phyloP scores from a whole-genome alignment of 2,888 invertebrate genomes.

The Epiblema foenella region DNA sequence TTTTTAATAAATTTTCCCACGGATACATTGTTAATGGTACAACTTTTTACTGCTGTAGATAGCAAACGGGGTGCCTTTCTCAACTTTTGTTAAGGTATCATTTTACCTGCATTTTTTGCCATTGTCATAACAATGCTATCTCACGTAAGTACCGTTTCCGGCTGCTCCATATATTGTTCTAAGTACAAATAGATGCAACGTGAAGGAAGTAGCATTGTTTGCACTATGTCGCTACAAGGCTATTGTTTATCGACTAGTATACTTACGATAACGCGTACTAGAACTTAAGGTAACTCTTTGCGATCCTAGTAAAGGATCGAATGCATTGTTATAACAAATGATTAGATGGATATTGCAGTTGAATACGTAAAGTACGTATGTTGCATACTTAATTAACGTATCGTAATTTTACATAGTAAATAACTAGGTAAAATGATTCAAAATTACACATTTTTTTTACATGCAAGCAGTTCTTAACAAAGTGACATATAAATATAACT shows the following conservation, averaged over 20 bases:
- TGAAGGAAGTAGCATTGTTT: conserved; percentile 62
- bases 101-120: conserved; percentile 45
- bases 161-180: conserved; percentile 49
- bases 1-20: conserved; percentile 20
- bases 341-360: too few relatives aligned
- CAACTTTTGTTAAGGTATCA: conserved; percentile 22
- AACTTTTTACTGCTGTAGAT: conserved; percentile 16
- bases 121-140: conserved; percentile 53
- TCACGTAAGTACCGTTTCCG: conserved; percentile 53
- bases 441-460: too few relatives aligned
- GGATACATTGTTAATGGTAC: conserved; percentile 3
- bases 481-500: too few relatives aligned
- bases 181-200: conserved; percentile 53
- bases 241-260: conserved; percentile 47
- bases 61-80: conserved; percentile 25
- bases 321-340: too few relatives aligned
- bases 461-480: not conserved
- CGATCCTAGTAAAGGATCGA: too few relatives aligned
- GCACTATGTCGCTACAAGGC: conserved; percentile 52
- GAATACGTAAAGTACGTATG: too few relatives aligned
- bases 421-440: too few relatives aligned
- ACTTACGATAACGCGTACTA: not conserved
- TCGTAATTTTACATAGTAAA: too few relatives aligned
- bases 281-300: too few relatives aligned
- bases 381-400: too few relatives aligned